Evolutionary conservation across 1,140 invertebrate genomes (phyloP).

Genomic region (Olivierus martensii): DNA sequence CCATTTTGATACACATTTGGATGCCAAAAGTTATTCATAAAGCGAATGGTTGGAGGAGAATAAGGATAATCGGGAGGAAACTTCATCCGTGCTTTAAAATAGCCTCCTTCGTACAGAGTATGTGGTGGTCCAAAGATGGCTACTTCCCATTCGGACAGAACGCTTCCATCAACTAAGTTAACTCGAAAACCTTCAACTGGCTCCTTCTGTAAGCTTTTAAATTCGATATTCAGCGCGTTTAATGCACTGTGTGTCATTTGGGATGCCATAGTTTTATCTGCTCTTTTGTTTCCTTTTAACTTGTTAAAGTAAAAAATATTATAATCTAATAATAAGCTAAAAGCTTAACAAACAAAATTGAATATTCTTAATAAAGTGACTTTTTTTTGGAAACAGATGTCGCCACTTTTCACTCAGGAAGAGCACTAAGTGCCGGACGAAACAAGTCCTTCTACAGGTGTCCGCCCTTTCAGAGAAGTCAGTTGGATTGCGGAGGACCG

Average conservation of each 20-base stretch:
- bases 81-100: conserved; percentile 82
- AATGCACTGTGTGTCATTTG: conserved; percentile 48
- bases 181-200: conserved; percentile 98
- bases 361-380: too few species aligned
- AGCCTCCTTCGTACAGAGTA: conserved; percentile 96
- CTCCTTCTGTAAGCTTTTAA: conserved; percentile 92
- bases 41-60: conserved; percentile 89
- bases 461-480: too few species aligned
- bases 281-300: too few species aligned
- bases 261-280: too few species aligned
- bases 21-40: conserved; percentile 98
- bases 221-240: conserved; percentile 86
- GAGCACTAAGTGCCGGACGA: too few species aligned
- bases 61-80: conserved; percentile 71
- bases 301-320: too few species aligned
- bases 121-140: conserved; percentile 98
- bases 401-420: too few species aligned
- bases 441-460: too few species aligned
- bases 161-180: conserved; percentile 91
- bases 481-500: too few species aligned
- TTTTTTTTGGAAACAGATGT: too few species aligned
- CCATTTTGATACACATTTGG: conserved; percentile 99
- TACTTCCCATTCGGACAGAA: conserved; percentile 99
- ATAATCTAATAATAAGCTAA: too few species aligned
- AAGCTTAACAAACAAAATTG: too few species aligned